A percentile compares a stretch with the other conserved stretches of the same genome.
These are phyloP conservation scores for Spea hammondii DNA, from an alignment of 2,797 vertebrate species.

Conservation along the genomic window DNA sequence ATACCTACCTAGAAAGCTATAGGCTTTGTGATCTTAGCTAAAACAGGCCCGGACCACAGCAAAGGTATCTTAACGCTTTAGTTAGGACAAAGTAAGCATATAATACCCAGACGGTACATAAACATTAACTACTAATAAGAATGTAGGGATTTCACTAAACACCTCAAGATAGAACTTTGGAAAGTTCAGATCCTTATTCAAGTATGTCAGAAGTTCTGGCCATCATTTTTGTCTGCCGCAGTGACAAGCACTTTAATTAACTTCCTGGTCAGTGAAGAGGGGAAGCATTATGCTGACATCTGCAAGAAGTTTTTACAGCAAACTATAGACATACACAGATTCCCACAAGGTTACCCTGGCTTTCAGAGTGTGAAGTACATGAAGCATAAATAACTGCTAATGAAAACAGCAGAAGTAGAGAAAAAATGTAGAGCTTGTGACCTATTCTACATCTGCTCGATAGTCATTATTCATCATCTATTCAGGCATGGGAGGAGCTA, in stretches of 20 bases:
- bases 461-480: background rate
- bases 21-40: no score
- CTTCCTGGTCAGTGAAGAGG: constrained; percentile 45
- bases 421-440: background rate
- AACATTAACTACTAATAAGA: background rate
- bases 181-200: constrained; percentile 14
- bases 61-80: constrained; percentile 18
- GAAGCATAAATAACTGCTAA: constrained; percentile 34
- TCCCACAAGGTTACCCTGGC: constrained; percentile 43
- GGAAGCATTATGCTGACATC: constrained; percentile 46
- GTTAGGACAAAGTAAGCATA: constrained; percentile 9
- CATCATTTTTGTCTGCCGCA: constrained; percentile 33
- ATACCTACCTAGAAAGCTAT: no score
- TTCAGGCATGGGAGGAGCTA: background rate
- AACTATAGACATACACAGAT: constrained; percentile 31
- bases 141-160: background rate
- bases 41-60: no score
- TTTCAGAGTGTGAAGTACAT: constrained; percentile 33
- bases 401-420: constrained; percentile 6
- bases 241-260: constrained; percentile 48
- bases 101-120: background rate
- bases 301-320: constrained; percentile 45
- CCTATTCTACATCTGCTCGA: background rate
- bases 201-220: constrained; percentile 1
- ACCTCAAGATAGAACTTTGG: background rate